phyloP scores from a whole-genome alignment of 2,113 vertebrate species.

The Tragelaphus buxtoni region DNA sequence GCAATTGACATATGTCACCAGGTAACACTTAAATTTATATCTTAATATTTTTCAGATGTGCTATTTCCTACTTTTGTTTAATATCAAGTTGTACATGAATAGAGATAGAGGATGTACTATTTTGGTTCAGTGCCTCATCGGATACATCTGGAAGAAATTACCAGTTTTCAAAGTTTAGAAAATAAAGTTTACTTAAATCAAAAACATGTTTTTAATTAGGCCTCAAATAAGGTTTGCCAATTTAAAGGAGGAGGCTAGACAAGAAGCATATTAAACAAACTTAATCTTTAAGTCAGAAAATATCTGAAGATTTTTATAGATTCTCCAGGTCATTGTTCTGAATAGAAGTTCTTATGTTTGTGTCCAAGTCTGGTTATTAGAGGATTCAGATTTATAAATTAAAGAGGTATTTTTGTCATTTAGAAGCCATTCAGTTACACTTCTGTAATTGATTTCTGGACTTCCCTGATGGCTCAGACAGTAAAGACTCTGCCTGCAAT shows the following conservation, averaged over 20 bases:
- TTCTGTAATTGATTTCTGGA: background rate
- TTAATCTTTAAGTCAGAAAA: background rate
- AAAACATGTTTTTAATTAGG: background rate
- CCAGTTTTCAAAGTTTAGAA: slow-evolving; percentile 7
- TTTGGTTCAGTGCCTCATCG: background rate
- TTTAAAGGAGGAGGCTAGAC: background rate
- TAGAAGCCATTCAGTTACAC: background rate
- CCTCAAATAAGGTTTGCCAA: background rate
- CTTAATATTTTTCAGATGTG: background rate
- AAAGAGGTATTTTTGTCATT: background rate
- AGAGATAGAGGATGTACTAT: background rate
- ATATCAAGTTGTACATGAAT: background rate
- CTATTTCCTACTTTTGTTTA: background rate
- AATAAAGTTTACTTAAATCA: background rate
- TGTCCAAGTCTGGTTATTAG: background rate
- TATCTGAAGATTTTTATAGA: background rate
- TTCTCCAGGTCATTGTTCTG: background rate
- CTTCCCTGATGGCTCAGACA: background rate
- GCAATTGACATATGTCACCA: slow-evolving; percentile 96
- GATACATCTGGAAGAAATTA: background rate
- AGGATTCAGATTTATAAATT: slow-evolving; percentile 4
- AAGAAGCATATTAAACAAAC: background rate
- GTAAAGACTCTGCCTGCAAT: background rate
- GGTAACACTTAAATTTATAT: slow-evolving; percentile 78
- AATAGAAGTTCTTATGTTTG: background rate